Evolutionary conservation across 2,797 vertebrate genomes (phyloP).

Genomic region (Silurus aristotelis): DNA sequence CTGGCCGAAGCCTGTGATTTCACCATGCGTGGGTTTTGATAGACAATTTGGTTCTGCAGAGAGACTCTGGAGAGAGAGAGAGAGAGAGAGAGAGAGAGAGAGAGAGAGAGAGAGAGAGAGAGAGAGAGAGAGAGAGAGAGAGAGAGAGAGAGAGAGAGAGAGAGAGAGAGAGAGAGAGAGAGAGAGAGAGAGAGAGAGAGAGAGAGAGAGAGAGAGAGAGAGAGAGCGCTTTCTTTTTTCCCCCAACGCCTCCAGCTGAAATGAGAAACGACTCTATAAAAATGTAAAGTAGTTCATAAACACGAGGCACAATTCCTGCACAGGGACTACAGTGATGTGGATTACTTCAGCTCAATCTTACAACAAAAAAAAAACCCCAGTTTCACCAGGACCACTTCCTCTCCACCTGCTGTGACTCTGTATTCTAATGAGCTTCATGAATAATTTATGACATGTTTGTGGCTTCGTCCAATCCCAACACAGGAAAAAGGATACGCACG

Average conservation of each 20-base stretch:
- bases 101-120: too few relatives aligned
- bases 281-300: slow-evolving; percentile 12
- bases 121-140: too few relatives aligned
- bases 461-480: background rate
- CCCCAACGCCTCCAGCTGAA: background rate
- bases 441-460: background rate
- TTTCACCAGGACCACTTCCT: background rate
- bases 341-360: background rate
- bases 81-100: too few relatives aligned
- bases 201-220: too few relatives aligned
- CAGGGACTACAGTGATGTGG: background rate
- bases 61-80: background rate
- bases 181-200: too few relatives aligned
- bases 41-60: background rate
- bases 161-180: too few relatives aligned
- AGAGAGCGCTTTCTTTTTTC: background rate
- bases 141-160: too few relatives aligned
- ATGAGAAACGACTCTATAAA: slow-evolving; percentile 9
- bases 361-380: background rate
- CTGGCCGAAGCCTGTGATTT: slow-evolving; percentile 38
- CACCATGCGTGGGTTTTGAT: slow-evolving; percentile 12
- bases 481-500: background rate
- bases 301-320: background rate
- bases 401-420: background rate
- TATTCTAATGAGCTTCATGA: slow-evolving; percentile 13